Percentiles rank a stretch among this genome's conserved stretches.
Evolutionary conservation across 1,140 invertebrate species (phyloP).

Genomic region (Anoplolepis gracilipes): DNA sequence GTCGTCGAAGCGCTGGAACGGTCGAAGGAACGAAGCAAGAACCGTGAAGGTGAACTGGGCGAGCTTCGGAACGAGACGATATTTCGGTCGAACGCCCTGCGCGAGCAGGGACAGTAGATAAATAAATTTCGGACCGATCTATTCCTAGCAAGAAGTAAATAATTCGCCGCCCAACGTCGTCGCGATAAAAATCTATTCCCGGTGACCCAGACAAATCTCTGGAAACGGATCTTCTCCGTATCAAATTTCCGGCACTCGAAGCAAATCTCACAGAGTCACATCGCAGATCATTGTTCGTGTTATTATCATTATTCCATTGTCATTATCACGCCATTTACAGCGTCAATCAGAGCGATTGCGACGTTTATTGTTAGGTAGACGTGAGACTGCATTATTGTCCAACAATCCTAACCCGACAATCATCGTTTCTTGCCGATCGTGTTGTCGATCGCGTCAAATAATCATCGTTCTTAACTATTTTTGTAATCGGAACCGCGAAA

Average conservation of each 20-base stretch:
- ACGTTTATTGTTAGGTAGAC: not conserved
- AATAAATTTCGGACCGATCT: conserved; percentile 69
- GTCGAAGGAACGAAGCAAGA: not conserved
- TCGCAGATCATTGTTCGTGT: too few relatives aligned
- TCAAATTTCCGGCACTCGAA: conserved; percentile 18
- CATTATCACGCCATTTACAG: not conserved
- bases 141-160: conserved; percentile 71
- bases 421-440: not conserved
- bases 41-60: conserved; percentile 18
- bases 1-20: conserved; percentile 29
- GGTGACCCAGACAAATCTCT: conserved; percentile 24
- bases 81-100: conserved; percentile 66
- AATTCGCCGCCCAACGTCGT: conserved; percentile 55
- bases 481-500: not conserved
- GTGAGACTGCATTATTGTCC: not conserved
- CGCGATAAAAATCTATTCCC: conserved; percentile 72
- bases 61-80: conserved; percentile 49
- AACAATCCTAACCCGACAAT: not conserved
- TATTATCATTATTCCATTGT: not conserved
- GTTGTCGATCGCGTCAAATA: not conserved
- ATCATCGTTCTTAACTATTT: not conserved
- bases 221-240: conserved; percentile 15
- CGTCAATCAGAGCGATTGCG: not conserved
- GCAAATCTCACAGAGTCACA: not conserved
- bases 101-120: conserved; percentile 61